These are phyloP conservation scores for Cataglyphis hispanica DNA, from an alignment of 1,140 invertebrate species.

Conservation along the genomic window DNA sequence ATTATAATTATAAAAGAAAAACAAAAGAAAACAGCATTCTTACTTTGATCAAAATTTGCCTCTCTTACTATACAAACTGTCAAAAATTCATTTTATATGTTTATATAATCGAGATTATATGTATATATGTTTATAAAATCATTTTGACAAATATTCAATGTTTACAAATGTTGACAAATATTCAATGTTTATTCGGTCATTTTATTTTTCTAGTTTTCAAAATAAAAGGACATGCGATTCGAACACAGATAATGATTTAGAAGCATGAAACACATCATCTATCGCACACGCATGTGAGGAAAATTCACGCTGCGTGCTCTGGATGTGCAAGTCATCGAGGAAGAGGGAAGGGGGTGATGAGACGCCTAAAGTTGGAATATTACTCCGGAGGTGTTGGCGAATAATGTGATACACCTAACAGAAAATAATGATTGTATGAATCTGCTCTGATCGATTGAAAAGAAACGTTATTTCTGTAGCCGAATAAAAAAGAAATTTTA, in stretches of 20 bases:
- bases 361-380: slow-evolving; percentile 69
- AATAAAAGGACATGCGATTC: slow-evolving; percentile 60
- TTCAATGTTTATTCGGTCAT: not conserved
- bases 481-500: slow-evolving; percentile 6
- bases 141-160: not conserved
- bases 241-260: slow-evolving; percentile 36
- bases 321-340: slow-evolving; percentile 74
- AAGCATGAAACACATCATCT: slow-evolving; percentile 42
- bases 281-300: slow-evolving; percentile 35
- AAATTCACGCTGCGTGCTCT: slow-evolving; percentile 59
- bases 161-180: not conserved
- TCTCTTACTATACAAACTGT: not conserved
- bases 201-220: slow-evolving; percentile 21
- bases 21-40: not conserved
- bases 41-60: not conserved
- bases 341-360: slow-evolving; percentile 63
- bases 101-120: not conserved
- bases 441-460: slow-evolving; percentile 64
- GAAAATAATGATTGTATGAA: slow-evolving; percentile 62
- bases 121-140: not conserved
- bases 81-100: not conserved
- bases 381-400: slow-evolving; percentile 35
- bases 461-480: slow-evolving; percentile 37
- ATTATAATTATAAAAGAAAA: not conserved
- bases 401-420: slow-evolving; percentile 76